phyloP scores from a whole-genome alignment of 1,140 invertebrate species.

The Galleria mellonella region DNA sequence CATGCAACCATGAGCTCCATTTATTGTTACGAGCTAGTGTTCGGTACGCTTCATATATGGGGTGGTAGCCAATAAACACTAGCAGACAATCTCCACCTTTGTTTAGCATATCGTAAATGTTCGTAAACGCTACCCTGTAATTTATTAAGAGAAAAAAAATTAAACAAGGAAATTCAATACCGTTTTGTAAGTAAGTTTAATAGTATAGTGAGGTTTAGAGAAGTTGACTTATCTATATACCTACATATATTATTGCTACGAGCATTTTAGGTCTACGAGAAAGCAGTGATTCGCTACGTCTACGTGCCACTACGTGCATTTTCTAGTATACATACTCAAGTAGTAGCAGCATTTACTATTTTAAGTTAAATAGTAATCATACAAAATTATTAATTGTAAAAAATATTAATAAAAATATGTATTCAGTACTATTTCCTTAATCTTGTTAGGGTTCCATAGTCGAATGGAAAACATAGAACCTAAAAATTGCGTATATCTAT shows the following conservation, averaged over 20 bases:
- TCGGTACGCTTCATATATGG: constrained; percentile 81
- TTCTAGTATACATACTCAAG: too few relatives aligned
- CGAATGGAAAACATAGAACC: too few relatives aligned
- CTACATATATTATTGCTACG: too few relatives aligned
- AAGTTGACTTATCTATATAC: too few relatives aligned
- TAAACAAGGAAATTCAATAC: neutral
- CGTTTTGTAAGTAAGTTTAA: neutral
- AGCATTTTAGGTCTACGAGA: neutral
- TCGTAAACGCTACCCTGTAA: constrained; percentile 76
- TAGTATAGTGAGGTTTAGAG: neutral
- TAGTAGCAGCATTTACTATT: too few relatives aligned
- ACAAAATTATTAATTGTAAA: too few relatives aligned
- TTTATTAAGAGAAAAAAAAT: constrained; percentile 15
- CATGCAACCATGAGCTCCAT: constrained; percentile 80
- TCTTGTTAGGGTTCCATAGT: too few relatives aligned
- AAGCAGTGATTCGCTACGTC: neutral
- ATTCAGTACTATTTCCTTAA: too few relatives aligned
- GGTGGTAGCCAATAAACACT: constrained; percentile 80
- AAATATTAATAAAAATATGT: too few relatives aligned
- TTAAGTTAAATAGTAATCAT: too few relatives aligned
- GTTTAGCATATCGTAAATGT: constrained; percentile 78
- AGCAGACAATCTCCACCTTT: constrained; percentile 80
- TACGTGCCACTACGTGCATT: neutral
- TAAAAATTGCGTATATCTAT: too few relatives aligned
- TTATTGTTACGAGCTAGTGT: constrained; percentile 72